Base-by-base conservation (phyloP, 2,888 invertebrate species). In the Bruchidius siliquastri region DNA sequence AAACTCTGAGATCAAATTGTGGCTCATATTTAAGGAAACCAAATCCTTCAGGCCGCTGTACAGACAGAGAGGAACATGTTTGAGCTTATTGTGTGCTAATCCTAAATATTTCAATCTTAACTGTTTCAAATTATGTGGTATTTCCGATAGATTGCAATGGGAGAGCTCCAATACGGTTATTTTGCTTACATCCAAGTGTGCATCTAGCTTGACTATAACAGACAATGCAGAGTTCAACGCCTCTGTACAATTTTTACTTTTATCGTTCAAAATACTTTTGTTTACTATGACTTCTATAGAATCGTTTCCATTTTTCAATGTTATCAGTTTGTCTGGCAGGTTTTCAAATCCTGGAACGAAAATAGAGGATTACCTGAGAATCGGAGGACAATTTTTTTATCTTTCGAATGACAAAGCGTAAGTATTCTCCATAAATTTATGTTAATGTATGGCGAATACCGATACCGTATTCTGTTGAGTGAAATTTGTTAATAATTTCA, bases 11-110 rank as follows among this genome's bases (percentile, higher is more conserved):
- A 82, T 74, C 21, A 66, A 30, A 74, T 82, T 82, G 71, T 76
- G 72, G 21, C 81, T 79, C 66, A 82, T 71, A 72, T 82, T 78
- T 0, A 82, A 71, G 22, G 20, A 73, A 72, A 82, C 78, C 32
- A 82, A 73, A 0, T 71, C 0, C 69, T 77, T 72, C 67, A 82
- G 73, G 6, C 80, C 80, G 67, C 70, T 76, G 73, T 79, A 80
- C 8, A 82, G 72, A 72, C 82, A 82, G n/a, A 70, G 70, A 20
- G 82, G 82, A 13, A 81, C 74, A 32, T 74, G 67, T 20, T 26
- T 72, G 0, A 82, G 69, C 18, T 79, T 72, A 72, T 82, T 82
- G 66, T 78, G 74, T 10, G 81, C 77, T 21, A 82, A 71, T 69
- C 77, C 78, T 1, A 81, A 74, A 68, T 74, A 72, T 72, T 73